Base-by-base conservation (phyloP, 2,888 invertebrate genomes). In the Limnephilus rhombicus region DNA sequence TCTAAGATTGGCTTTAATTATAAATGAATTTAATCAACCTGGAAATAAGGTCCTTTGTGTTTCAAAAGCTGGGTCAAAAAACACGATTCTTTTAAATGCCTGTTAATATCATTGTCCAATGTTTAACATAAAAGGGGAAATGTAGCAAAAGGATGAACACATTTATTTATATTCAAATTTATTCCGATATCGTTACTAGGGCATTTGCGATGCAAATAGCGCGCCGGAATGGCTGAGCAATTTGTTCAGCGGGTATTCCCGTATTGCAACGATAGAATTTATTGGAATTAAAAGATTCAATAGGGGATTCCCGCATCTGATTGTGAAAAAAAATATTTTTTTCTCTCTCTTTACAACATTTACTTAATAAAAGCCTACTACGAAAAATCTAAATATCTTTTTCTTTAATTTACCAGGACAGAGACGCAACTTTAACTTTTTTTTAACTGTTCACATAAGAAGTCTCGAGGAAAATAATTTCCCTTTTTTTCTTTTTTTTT, bases 91-190 rank as follows among this genome's bases (percentile, higher is more conserved):
- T 18, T 68, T 68, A 68, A 68, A 68, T n/a, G 7, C 7, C n/a
- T 68, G 68, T 68, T 68, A 68, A 68, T 68, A 24, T 68, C 68
- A 24, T 68, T 24, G 9, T n/a, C 68, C n/a, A 5, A 37, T 7
- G 18, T 24, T 83, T 41, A 83, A 34, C 83, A 37, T 83, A 37
- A 83, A 83, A 41, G 37, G 37, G 83, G 18, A 18, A 83, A 83
- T 11, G 83, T 29, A 86, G 86, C 45, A 86, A 45, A 86, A 86
- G 86, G 86, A 92, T 92, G 90, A 90, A 90, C 86, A 90, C 90
- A 31, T 90, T 90, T 92, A 86, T 90, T 90, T 92, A 82, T 90
- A 92, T 92, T 92, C 90, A 92, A 92, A 92, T 92, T 92, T 90
- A 92, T 92, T 92, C 92, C 86, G 86, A 92, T 92, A 92, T 90